phyloP scores from a whole-genome alignment of 2,888 invertebrate genomes.

The Amiota communis region DNA sequence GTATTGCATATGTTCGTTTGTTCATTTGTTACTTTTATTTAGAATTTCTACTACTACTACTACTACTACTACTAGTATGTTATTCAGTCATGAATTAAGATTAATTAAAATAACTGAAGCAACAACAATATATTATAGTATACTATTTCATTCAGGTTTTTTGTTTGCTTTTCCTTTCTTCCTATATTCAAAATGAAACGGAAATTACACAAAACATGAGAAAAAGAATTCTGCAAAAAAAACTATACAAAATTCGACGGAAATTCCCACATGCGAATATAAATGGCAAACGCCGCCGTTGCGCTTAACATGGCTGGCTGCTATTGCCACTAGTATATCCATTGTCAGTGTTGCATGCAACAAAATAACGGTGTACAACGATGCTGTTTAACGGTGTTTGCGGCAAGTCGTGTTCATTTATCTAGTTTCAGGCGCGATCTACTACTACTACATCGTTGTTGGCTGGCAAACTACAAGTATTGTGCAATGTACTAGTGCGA shows the following conservation, averaged over 20 bases:
- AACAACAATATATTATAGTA: conserved; percentile 45
- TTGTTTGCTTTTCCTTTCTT: conserved; percentile 62
- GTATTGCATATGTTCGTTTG: conserved; percentile 21
- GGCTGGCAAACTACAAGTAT: no score
- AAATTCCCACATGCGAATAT: conserved; percentile 11
- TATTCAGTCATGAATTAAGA: conserved; percentile 64
- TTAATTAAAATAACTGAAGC: conserved; percentile 64
- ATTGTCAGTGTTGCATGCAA: conserved; percentile 4
- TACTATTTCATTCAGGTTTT: no score
- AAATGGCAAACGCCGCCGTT: conserved; percentile 28
- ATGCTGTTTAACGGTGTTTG: no score
- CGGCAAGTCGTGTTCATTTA: background rate
- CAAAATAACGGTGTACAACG: no score
- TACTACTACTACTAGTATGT: conserved; percentile 50
- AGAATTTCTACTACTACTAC: conserved; percentile 51
- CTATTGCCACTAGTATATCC: background rate
- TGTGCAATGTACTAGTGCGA: background rate
- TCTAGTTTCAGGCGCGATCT: background rate
- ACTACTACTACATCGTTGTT: no score
- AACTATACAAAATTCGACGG: conserved; percentile 42
- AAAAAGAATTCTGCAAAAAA: conserved; percentile 51
- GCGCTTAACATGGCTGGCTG: conserved; percentile 27
- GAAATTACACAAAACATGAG: conserved; percentile 57
- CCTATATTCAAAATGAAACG: conserved; percentile 42
- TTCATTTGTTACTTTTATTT: conserved; percentile 14